A percentile compares a stretch with the other conserved stretches of the same genome.
Evolutionary conservation across 2,888 invertebrate species (phyloP).

Genomic region (Cheiracanthium punctorium): DNA sequence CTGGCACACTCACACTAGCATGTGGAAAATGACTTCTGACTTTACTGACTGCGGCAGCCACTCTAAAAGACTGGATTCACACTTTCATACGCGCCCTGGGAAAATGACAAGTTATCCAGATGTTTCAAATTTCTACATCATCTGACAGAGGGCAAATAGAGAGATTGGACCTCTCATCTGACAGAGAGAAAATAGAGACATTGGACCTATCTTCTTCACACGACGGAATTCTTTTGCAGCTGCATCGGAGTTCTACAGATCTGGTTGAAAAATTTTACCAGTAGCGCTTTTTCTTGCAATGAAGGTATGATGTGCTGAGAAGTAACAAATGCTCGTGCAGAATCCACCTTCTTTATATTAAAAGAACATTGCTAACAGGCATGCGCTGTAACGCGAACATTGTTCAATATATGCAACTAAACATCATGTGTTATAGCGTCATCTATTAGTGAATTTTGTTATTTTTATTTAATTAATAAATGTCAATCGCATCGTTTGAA

Average conservation of each 20-base stretch:
- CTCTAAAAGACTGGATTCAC: too few species aligned
- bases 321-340: slow-evolving; percentile 10
- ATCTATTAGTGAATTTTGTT: neutral
- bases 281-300: slow-evolving; percentile 15
- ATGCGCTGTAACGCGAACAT: neutral
- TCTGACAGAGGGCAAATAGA: too few species aligned
- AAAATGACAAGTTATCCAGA: too few species aligned
- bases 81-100: too few species aligned
- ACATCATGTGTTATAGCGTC: neutral
- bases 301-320: slow-evolving; percentile 23
- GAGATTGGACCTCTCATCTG: too few species aligned
- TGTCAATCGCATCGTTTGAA: neutral
- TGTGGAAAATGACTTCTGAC: too few species aligned
- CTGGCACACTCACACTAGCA: too few species aligned
- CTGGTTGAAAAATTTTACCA: slow-evolving; percentile 1
- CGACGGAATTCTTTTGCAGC: too few species aligned
- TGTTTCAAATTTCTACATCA: too few species aligned
- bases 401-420: slow-evolving; percentile 32
- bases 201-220: too few species aligned
- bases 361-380: slow-evolving; percentile 22
- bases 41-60: too few species aligned
- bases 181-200: too few species aligned
- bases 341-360: neutral
- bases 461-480: slow-evolving; percentile 17
- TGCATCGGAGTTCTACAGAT: neutral